These are phyloP conservation scores for Hylaeus volcanicus DNA, from an alignment of 1,140 invertebrate species.

Conservation along the genomic window DNA sequence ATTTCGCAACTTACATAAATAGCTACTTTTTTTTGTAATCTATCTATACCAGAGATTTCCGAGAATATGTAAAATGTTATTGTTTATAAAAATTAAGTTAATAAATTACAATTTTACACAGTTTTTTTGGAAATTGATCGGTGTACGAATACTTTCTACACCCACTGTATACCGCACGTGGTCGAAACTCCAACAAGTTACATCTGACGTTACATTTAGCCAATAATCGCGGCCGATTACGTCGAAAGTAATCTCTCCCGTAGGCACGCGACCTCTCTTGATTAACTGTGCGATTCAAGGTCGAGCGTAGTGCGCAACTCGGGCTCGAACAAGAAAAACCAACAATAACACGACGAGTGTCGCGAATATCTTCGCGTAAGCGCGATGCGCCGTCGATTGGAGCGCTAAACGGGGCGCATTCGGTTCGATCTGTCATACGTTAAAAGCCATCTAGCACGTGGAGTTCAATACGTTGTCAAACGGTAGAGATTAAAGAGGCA, in stretches of 20 bases:
- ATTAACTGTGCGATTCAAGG: slow-evolving; percentile 42
- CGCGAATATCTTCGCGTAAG: background rate
- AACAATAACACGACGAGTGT: slow-evolving; percentile 35
- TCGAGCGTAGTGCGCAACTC: slow-evolving; percentile 45
- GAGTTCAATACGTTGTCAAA: background rate
- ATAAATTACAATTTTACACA: no score
- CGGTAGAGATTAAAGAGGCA: slow-evolving; percentile 1
- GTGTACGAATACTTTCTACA: no score
- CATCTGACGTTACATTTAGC: background rate
- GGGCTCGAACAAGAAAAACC: slow-evolving; percentile 16
- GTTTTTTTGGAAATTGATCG: no score
- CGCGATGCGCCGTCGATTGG: background rate
- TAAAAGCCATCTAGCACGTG: background rate
- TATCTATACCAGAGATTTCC: no score
- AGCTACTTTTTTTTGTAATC: no score
- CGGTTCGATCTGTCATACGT: background rate
- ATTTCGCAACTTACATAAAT: no score
- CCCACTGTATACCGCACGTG: slow-evolving; percentile 21
- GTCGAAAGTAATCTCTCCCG: background rate
- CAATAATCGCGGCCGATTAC: slow-evolving; percentile 10
- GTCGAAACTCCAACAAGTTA: slow-evolving; percentile 45
- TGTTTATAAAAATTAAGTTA: no score
- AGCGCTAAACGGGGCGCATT: no score
- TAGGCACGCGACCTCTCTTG: slow-evolving; percentile 36
- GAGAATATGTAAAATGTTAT: no score